These are phyloP conservation scores for Cacoxenus indagator DNA, from an alignment of 2,888 invertebrate genomes.

Conservation along the genomic window DNA sequence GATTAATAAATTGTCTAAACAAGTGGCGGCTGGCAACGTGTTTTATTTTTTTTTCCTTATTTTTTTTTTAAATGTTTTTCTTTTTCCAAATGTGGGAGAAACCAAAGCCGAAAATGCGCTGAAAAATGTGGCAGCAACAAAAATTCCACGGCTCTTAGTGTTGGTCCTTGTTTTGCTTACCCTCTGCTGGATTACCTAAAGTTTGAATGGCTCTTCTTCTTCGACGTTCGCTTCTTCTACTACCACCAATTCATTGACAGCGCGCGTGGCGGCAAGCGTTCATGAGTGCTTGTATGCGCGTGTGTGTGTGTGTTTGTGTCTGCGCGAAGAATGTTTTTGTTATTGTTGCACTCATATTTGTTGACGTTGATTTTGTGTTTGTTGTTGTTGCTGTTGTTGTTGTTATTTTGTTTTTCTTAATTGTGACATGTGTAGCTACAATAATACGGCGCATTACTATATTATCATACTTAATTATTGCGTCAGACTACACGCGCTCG, in stretches of 20 bases:
- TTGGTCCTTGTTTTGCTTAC: neutral
- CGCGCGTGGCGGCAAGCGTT: neutral
- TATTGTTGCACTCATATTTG: slow-evolving; percentile 29
- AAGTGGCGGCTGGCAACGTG: too few relatives aligned
- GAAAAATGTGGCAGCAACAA: neutral
- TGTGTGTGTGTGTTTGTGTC: slow-evolving; percentile 29
- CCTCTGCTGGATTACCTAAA: neutral
- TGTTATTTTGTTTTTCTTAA: slow-evolving; percentile 42
- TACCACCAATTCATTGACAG: neutral
- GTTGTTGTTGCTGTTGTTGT: slow-evolving; percentile 35
- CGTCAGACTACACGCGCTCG: slow-evolving; percentile 56
- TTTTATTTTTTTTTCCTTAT: too few relatives aligned
- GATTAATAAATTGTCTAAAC: slow-evolving; percentile 21
- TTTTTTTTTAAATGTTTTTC: too few relatives aligned
- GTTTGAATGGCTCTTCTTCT: too few relatives aligned
- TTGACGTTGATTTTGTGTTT: slow-evolving; percentile 20
- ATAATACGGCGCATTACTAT: slow-evolving; percentile 45
- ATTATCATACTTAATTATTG: slow-evolving; percentile 57
- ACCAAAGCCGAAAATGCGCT: slow-evolving; percentile 30
- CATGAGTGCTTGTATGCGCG: neutral
- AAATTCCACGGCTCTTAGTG: neutral
- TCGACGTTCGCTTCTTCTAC: neutral
- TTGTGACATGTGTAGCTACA: slow-evolving; percentile 23
- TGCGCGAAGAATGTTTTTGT: slow-evolving; percentile 2
- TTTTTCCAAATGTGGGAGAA: slow-evolving; percentile 60